Base-by-base conservation (phyloP, 2,797 vertebrate genomes). In the Brotula barbata region DNA sequence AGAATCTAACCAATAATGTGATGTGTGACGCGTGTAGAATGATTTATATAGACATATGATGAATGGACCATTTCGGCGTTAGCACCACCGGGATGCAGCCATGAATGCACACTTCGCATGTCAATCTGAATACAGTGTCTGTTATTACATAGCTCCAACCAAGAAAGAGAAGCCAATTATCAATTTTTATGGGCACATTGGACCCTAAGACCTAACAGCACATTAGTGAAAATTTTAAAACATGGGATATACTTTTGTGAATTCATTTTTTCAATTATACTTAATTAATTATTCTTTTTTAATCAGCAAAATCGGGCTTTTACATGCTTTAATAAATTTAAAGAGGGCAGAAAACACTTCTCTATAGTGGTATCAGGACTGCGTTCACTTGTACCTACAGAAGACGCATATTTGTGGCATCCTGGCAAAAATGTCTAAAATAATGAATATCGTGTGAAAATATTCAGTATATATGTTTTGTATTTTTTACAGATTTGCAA, bases 31-130 rank as follows among this genome's bases (percentile, higher is more conserved):
- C 61, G 56, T 47, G 56, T 34, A 57, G 40, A 66, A 43, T 60
- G 53, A 45, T 76, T 54, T 51, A 46, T 36, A 33, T 41, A 61
- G 33, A 76, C 23, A 64, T 25, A 34, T 75, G 63, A 75, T 28
- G 0, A 65, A 55, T 47, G 43, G 59, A 46, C 41, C 8, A 34
- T 21, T 69, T 68, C 23, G 48, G 2, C 33, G 28, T 48, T 39
- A 60, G 65, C 5, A 3, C 21, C 11, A 71, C 58, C 73, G 61
- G 23, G 77, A 80, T 53, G 54, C 50, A 49, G 66, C 45, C 36
- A 73, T 58, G 45, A 37, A 16, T 0, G 36, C 33, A 14, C 20
- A 73, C 17, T 67, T 14, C 4, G 13, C 2, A 5, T 44, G 13
- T 42, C 28, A 39, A 17, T 37, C 45, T 66, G 22, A 22, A 56